Percentiles rank a stretch among this genome's conserved stretches.
These are phyloP conservation scores for Flabesymbios commensalis DNA, from an alignment of 2,888 invertebrate species.

Conservation along the genomic window DNA sequence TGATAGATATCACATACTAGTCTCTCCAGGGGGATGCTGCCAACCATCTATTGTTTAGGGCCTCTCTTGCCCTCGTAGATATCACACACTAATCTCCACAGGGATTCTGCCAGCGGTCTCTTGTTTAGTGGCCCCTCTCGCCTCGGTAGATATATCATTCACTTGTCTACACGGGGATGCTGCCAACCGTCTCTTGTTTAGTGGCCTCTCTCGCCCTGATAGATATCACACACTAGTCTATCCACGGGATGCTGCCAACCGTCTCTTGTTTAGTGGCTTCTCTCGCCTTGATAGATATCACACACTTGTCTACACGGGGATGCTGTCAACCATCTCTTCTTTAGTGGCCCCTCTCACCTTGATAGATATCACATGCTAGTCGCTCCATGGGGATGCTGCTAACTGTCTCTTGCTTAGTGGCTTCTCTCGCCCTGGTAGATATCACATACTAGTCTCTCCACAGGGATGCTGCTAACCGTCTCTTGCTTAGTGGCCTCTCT, in stretches of 20 bases:
- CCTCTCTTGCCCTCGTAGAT: slow-evolving; percentile 31
- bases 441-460: slow-evolving; percentile 46
- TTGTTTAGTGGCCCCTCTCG: no score
- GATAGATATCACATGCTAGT: slow-evolving; percentile 44
- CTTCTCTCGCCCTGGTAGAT: slow-evolving; percentile 35
- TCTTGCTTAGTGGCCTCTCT: no score
- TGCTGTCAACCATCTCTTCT: slow-evolving; percentile 44
- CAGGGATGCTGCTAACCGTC: slow-evolving; percentile 43
- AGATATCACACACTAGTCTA: slow-evolving; percentile 44
- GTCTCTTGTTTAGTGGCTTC: slow-evolving; percentile 37
- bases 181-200: slow-evolving; percentile 45
- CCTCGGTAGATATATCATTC: slow-evolving; percentile 43
- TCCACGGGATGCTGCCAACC: slow-evolving; percentile 46
- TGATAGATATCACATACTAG: slow-evolving; percentile 46
- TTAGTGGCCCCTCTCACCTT: slow-evolving; percentile 24
- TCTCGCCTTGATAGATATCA: slow-evolving; percentile 37
- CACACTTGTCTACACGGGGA: slow-evolving; percentile 45
- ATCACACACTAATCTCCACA: slow-evolving; percentile 45
- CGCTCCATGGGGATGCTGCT: slow-evolving; percentile 46
- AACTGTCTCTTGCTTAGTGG: slow-evolving; percentile 41
- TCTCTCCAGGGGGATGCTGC: no score
- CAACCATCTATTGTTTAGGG: no score
- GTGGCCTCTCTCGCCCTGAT: slow-evolving; percentile 27
- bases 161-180: slow-evolving; percentile 45
- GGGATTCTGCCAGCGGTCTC: slow-evolving; percentile 45